phyloP scores from a whole-genome alignment of 1,140 invertebrate genomes.

The Campoletis sonorensis region DNA sequence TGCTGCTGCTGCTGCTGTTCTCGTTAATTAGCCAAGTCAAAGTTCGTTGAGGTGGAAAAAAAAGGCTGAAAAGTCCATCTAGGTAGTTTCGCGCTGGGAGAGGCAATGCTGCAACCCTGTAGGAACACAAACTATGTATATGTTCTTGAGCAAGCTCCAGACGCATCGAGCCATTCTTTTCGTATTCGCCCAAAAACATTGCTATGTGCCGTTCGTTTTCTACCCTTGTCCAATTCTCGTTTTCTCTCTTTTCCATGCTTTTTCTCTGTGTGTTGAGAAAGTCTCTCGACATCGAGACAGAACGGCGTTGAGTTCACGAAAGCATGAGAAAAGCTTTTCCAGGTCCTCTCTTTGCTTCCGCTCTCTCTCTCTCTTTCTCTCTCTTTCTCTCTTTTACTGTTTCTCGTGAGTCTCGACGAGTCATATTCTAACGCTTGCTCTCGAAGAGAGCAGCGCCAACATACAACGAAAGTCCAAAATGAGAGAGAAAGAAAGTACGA shows the following conservation, averaged over 20 bases:
- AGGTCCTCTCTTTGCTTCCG: constrained; percentile 10
- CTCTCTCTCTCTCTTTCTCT: constrained; percentile 1
- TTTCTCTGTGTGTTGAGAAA: background rate
- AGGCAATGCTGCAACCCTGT: background rate
- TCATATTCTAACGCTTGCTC: constrained; percentile 20
- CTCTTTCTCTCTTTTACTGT: background rate
- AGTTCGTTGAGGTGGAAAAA: constrained; percentile 41
- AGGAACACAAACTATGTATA: background rate
- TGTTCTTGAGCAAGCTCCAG: constrained; percentile 8
- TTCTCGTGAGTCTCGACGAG: constrained; percentile 19
- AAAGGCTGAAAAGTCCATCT: constrained; percentile 23
- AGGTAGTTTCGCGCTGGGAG: background rate
- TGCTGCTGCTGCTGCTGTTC: background rate
- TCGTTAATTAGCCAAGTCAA: constrained; percentile 43
- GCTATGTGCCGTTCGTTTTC: background rate
- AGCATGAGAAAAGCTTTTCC: constrained; percentile 39
- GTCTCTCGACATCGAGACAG: constrained; percentile 7
- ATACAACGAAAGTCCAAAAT: constrained; percentile 50
- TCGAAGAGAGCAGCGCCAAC: background rate
- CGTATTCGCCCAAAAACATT: constrained; percentile 18
- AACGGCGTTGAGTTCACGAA: constrained; percentile 24
- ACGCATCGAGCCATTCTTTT: constrained; percentile 37
- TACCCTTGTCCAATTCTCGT: background rate
- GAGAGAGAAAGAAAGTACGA: constrained; percentile 30
- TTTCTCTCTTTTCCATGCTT: background rate